These are phyloP conservation scores for Nomada fucata DNA, from an alignment of 2,888 invertebrate genomes.

Conservation along the genomic window DNA sequence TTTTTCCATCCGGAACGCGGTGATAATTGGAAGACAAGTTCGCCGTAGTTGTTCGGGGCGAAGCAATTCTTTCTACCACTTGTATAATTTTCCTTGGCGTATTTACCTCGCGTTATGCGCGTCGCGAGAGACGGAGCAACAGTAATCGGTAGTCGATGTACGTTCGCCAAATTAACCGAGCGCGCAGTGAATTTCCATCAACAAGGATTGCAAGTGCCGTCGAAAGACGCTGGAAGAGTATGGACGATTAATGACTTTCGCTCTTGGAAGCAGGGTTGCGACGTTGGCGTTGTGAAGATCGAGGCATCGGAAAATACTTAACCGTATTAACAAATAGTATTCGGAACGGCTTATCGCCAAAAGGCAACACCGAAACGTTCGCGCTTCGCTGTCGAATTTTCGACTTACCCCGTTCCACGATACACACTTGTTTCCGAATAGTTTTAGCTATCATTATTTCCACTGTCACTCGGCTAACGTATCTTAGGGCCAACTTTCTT, in stretches of 20 bases:
- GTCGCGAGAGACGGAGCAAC: too few species aligned
- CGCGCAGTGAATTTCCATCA: slow-evolving; percentile 14
- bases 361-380: neutral
- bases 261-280: neutral
- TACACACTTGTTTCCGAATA: too few species aligned
- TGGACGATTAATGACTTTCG: slow-evolving; percentile 24
- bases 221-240: slow-evolving; percentile 10
- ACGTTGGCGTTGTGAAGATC: neutral
- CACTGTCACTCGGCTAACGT: too few species aligned
- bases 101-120: too few species aligned
- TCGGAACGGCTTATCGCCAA: too few species aligned
- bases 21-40: slow-evolving; percentile 24
- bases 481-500: too few species aligned
- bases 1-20: neutral
- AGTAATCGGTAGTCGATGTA: neutral
- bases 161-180: neutral
- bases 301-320: neutral
- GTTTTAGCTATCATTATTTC: too few species aligned
- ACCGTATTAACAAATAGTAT: neutral
- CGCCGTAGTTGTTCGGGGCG: neutral
- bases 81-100: too few species aligned
- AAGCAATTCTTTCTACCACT: neutral
- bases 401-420: neutral
- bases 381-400: neutral
- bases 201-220: neutral